Evolutionary conservation across 1,140 invertebrate genomes (phyloP), one percentile per base, ranked within the genome.

Genomic region (Chionoecetes opilio): DNA sequence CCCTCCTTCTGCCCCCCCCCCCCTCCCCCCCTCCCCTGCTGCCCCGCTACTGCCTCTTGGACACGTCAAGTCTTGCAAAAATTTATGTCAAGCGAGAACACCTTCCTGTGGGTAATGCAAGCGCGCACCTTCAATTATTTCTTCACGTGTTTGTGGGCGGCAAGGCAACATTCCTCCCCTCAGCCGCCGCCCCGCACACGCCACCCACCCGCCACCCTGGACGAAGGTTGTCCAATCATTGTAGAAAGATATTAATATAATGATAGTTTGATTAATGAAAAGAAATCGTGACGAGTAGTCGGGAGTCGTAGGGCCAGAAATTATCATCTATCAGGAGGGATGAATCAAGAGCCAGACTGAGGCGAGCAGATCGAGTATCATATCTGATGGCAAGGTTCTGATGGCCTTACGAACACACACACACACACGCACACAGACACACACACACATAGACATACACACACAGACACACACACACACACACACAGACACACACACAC

Each of bases 21-120:
- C 63, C 14, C 21, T 17, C 21, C n/a, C 63, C 6, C 63, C 21
- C 26, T 0, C 21, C 21, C 6, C 0, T n/a, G 63, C 5, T 26
- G 63, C 26, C 5, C 63, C 63, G 63, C 21, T n/a, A n/a, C 21
- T n/a, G 26, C 21, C 21, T 53, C 46, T 53, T 53, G 46, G 46
- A 53, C 63, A 75, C 63, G 63, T 75, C n/a, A 26, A 2, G 5
- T 26, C 0, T 11, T n/a, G 21, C n/a, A 75, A 75, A 75, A 75
- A 75, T 75, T 75, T n/a, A 75, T 75, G 63, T 75, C 63, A 75
- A 11, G 63, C n/a, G 63, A 75, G n/a, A n/a, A n/a, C 63, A 75
- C 63, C 21, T 75, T 75, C 63, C 21, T 75, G n/a, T n/a, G 63
- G 21, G 63, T n/a, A 75, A n/a, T 75, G 21, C 63, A 75, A 75